Evolutionary conservation across 2,888 invertebrate genomes (phyloP).

Genomic region (Panzeria rudis): DNA sequence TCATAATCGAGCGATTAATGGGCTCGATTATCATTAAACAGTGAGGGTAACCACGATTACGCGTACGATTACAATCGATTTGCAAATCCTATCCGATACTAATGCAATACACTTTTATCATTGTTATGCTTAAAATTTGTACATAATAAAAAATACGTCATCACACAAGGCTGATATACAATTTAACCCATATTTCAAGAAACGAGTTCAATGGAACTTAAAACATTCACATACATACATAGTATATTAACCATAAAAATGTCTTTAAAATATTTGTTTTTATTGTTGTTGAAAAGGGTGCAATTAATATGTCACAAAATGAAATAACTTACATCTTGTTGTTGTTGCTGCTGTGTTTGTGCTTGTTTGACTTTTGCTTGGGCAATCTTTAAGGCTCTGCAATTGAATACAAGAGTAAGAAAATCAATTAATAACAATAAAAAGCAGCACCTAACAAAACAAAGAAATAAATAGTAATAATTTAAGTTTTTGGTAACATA

Average conservation of each 20-base stretch:
- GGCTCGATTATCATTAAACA: too few relatives aligned
- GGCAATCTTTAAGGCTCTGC: constrained; percentile 94
- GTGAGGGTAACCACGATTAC: too few relatives aligned
- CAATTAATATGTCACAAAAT: constrained; percentile 36
- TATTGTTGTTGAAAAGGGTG: constrained; percentile 7
- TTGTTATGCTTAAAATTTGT: not conserved
- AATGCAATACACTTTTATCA: not conserved
- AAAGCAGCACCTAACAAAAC: not conserved
- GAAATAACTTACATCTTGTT: constrained; percentile 84
- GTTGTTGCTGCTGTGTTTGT: constrained; percentile 91
- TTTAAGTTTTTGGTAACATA: constrained; percentile 84
- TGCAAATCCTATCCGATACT: too few relatives aligned
- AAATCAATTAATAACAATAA: constrained; percentile 45
- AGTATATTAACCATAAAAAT: not conserved
- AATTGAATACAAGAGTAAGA: constrained; percentile 78
- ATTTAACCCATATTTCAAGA: constrained; percentile 16
- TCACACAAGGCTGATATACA: not conserved
- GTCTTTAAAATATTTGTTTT: not conserved
- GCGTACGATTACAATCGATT: too few relatives aligned
- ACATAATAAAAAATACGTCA: not conserved
- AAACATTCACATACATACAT: not conserved
- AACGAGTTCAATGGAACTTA: not conserved
- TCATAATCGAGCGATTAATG: too few relatives aligned
- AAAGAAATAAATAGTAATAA: constrained; percentile 5
- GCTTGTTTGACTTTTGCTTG: constrained; percentile 93